A percentile compares a stretch with the other conserved stretches of the same genome.
phyloP scores from a whole-genome alignment of 1,140 invertebrate genomes.

The Halesus radiatus region DNA sequence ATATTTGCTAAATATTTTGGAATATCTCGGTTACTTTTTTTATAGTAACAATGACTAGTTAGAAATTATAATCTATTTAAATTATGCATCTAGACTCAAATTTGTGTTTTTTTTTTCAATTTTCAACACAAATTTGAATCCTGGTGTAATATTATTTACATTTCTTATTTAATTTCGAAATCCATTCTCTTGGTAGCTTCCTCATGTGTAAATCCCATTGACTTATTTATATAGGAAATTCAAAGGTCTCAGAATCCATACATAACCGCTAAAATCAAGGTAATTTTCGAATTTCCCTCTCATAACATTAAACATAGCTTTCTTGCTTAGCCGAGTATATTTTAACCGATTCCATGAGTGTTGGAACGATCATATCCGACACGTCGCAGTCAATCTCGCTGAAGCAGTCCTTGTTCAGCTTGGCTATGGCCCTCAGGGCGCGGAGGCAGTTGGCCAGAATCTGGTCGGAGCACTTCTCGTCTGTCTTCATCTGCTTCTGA shows the following conservation, averaged over 20 bases:
- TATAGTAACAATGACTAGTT: not conserved
- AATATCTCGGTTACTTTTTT: not conserved
- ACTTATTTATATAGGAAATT: no score
- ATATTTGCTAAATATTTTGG: not conserved
- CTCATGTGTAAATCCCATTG: no score
- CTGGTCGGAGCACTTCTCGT: slow-evolving; percentile 65
- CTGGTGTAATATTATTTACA: no score
- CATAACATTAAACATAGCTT: slow-evolving; percentile 66
- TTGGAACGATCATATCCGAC: slow-evolving; percentile 82
- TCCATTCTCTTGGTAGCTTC: no score
- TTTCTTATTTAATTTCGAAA: no score
- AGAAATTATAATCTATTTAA: not conserved
- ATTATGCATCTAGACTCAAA: not conserved
- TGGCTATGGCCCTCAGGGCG: slow-evolving; percentile 70
- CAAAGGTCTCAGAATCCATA: no score
- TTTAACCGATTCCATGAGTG: slow-evolving; percentile 79
- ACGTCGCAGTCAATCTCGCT: slow-evolving; percentile 73
- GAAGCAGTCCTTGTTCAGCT: slow-evolving; percentile 69
- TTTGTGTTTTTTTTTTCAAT: no score
- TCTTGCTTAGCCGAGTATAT: slow-evolving; percentile 68
- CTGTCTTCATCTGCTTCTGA: slow-evolving; percentile 65
- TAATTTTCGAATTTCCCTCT: no score
- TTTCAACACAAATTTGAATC: no score
- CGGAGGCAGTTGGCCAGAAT: slow-evolving; percentile 70
- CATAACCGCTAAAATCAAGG: no score